A percentile compares a stretch with the other conserved stretches of the same genome.
These are phyloP conservation scores for Paraplagusia blochii DNA, from an alignment of 2,113 vertebrate species.

Conservation along the genomic window DNA sequence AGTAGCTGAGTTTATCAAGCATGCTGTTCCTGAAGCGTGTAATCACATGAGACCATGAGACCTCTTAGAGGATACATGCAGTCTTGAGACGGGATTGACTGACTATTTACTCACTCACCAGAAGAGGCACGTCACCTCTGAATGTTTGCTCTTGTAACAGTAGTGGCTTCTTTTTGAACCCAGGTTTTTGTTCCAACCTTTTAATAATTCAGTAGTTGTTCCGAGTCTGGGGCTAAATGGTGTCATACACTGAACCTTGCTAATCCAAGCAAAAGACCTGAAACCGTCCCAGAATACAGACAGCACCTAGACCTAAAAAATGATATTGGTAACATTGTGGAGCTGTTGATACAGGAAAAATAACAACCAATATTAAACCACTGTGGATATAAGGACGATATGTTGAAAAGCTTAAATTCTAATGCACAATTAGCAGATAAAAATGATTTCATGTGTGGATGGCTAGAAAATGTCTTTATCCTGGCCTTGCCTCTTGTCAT, in stretches of 20 bases:
- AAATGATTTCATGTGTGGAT: too few species aligned
- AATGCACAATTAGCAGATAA: too few species aligned
- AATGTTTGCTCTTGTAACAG: conserved; percentile 34
- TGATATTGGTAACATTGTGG: background rate
- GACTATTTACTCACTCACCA: conserved; percentile 8
- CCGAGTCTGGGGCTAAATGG: conserved; percentile 3
- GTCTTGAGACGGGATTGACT: conserved; percentile 10
- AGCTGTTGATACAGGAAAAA: too few species aligned
- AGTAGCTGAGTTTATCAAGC: background rate
- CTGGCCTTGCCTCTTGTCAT: too few species aligned
- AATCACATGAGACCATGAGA: conserved; percentile 7
- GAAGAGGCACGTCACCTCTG: conserved; percentile 15
- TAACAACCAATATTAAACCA: too few species aligned
- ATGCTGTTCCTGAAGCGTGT: conserved; percentile 9
- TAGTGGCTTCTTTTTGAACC: background rate
- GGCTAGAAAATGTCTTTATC: too few species aligned
- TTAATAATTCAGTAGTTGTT: conserved; percentile 53
- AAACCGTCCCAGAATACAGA: background rate
- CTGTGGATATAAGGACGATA: too few species aligned
- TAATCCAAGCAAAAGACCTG: background rate
- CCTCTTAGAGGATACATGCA: background rate
- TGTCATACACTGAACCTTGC: conserved; percentile 10
- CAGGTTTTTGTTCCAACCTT: conserved; percentile 2
- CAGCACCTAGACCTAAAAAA: background rate
- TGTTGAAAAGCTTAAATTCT: too few species aligned